Conservation (phyloP, 2,888 invertebrate species). For the Colletes collaris region DNA sequence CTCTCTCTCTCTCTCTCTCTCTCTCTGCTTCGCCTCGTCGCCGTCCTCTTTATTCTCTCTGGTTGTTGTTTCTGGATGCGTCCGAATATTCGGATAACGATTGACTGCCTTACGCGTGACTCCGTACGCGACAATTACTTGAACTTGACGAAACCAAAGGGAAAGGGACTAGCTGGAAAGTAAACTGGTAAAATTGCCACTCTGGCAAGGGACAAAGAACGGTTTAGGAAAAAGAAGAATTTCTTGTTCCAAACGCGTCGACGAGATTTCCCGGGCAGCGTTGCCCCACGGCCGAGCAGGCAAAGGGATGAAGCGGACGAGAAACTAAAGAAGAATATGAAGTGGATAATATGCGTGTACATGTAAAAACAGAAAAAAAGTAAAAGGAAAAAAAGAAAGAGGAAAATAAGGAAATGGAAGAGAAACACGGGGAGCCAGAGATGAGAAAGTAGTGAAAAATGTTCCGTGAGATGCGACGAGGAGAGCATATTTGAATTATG, state of each 20-base stretch:
- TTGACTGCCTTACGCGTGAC: too few species aligned
- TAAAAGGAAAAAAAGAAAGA: constrained; percentile 32
- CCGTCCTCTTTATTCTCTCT: not conserved
- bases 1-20: not conserved
- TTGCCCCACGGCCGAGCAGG: not conserved
- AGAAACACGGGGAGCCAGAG: constrained; percentile 29
- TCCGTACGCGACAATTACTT: too few species aligned
- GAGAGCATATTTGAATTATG: constrained; percentile 56
- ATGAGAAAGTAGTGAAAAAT: constrained; percentile 47
- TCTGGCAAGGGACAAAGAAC: not conserved
- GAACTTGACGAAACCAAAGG: not conserved
- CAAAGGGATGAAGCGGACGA: not conserved
- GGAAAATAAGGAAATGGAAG: constrained; percentile 43
- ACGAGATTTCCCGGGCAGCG: constrained; percentile 5
- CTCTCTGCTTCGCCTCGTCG: not conserved
- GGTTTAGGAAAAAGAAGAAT: constrained; percentile 17
- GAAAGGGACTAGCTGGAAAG: not conserved
- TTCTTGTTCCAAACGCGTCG: constrained; percentile 2
- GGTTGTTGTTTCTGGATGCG: too few species aligned
- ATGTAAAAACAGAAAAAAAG: constrained; percentile 30
- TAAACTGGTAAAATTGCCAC: constrained; percentile 9
- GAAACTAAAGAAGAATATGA: constrained; percentile 35
- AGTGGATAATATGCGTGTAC: constrained; percentile 48
- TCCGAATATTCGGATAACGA: too few species aligned
- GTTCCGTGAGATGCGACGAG: constrained; percentile 27